Evolutionary conservation across 2,797 vertebrate species (phyloP), one percentile per base, ranked within the genome.

Genomic region (Lacerta bilineata): DNA sequence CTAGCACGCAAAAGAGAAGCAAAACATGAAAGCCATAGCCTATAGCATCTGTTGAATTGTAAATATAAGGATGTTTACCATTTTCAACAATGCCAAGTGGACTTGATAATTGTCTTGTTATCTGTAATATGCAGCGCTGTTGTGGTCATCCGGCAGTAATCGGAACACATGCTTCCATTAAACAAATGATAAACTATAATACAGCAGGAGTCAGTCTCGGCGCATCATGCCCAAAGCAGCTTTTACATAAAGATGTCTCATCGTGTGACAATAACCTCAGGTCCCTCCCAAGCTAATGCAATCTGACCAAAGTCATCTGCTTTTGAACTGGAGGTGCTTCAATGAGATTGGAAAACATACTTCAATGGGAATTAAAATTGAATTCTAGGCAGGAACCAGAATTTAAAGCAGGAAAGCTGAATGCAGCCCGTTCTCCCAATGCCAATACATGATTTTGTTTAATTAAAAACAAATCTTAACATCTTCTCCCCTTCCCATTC

Each of bases 101-200:
- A 88, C 87, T 95, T 94, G 55, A n/a, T 89, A 95, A 92, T 85
- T 6, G 61, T 69, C 86, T 94, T 80, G 91, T 95, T 91, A 93
- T 88, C 85, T 90, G 43, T 69, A 93, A 85, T 88, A 94, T 86
- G 83, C 88, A 86, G 78, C 87, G 91, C 46, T 68, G 92, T 50
- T 39, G 36, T 25, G 41, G 41, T 10, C 50, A 25, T 89, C 25
- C 89, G 50, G 23, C 13, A 69, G 33, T 25, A 84, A 83, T 76
- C 33, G 43, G 64, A 93, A 80, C 17, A 89, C 55, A 17, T 88
- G 85, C 27, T 13, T 93, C 71, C 69, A 59, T 86, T 88, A 91
- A 79, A n/a, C 13, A 89, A 92, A 89, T 84, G 3, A 1, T 41
- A 90, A 89, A 83, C 8, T 1, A 23, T 87, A 93, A 85, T 66